Base-by-base conservation (phyloP, 2,113 vertebrate species). In the Phrynosoma platyrhinos region DNA sequence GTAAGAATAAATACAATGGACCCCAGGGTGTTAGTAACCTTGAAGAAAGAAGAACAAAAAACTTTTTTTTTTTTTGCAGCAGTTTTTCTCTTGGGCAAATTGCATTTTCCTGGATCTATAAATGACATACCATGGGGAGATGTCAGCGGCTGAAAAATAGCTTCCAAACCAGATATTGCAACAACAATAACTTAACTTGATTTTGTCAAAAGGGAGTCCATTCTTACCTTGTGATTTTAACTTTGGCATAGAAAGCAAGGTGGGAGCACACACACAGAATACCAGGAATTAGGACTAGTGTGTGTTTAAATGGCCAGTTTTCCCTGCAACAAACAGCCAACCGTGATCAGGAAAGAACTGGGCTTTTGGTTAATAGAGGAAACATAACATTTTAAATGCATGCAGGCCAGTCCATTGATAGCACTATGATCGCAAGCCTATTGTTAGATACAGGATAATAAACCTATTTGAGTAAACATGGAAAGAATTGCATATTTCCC, bases 31-130 rank as follows among this genome's bases (percentile, higher is more conserved):
- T 92, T 42, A 86, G 76, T 93, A 71, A 91, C 85, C 83, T 94
- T 91, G 83, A 88, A 92, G 92, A 93, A 90, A 92, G 83, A 90
- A 90, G 86, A 92, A 91, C 74, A 86, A 90, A 94, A 79, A 10
- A 27, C 3, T n/a, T 75, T 36, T 36, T 36, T n/a, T 75, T 36
- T 36, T 36, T 92, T 92, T 40, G 40, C 40, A 76, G 68, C 53
- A 0, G 25, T 92, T 92, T 81, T 89, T 91, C 87, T 40, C 5
- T 2, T 62, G 20, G 83, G 68, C 80, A 6, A 18, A 25, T 71
- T 84, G 58, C 71, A 84, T 75, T 69, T 83, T 79, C 1, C 71
- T 84, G 21, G 58, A 89, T 74, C 78, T n/a, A 84, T 72, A 89
- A 84, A 88, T 27, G 1, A n/a, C 42, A 87, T 32, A n/a, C 58